Conservation (phyloP, 2,888 invertebrate genomes). For the Nipponacmea schrenckii region DNA sequence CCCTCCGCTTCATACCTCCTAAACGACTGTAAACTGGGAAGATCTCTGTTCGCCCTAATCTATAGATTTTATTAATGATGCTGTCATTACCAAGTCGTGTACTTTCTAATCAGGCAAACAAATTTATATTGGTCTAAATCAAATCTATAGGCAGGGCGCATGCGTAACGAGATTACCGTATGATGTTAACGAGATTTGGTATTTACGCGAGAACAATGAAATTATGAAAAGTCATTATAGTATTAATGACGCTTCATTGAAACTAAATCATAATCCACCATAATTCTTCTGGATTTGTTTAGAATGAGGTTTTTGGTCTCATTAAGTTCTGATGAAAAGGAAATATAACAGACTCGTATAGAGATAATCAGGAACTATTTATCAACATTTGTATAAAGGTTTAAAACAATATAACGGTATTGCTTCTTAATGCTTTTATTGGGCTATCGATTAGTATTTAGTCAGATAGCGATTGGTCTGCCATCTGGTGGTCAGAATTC, state of each 20-base stretch:
- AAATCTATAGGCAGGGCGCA: background rate
- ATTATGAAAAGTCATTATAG: background rate
- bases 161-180: slow-evolving; percentile 7
- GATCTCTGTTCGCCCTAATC: background rate
- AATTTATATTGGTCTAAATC: background rate
- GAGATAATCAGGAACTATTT: too few species aligned
- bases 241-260: background rate
- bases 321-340: too few species aligned
- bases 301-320: too few species aligned
- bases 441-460: too few species aligned
- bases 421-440: too few species aligned
- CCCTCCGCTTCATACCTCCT: too few species aligned
- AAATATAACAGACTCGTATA: too few species aligned
- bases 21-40: background rate
- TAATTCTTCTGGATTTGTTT: too few species aligned
- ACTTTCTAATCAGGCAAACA: slow-evolving; percentile 1
- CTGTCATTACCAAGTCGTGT: background rate
- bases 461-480: too few species aligned
- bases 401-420: too few species aligned
- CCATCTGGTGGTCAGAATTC: too few species aligned
- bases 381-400: too few species aligned
- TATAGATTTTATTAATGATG: background rate
- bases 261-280: background rate
- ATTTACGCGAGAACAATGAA: background rate
- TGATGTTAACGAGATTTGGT: slow-evolving; percentile 8